Evolutionary conservation across 2,888 invertebrate species (phyloP), one percentile per base, ranked within the genome.

Genomic region (Spodoptera littoralis): DNA sequence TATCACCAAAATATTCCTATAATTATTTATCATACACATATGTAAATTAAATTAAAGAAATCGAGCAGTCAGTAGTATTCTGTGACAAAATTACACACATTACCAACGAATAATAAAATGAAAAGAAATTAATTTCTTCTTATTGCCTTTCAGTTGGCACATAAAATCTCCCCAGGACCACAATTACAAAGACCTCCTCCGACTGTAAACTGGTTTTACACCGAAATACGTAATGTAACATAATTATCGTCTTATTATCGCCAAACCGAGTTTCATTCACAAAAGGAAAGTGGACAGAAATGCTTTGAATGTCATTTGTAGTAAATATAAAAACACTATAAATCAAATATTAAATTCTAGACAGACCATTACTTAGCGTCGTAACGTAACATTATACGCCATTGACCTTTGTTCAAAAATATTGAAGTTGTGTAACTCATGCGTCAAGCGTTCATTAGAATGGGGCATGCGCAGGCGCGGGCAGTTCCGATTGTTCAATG

Each of bases 341-440:
- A 73, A 77, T 77, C 70, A 70, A 65, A 56, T 22, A 51, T 55
- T 53, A 63, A 36, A 75, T 63, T 57, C 52, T 54, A 56, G 50
- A 66, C 52, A 58, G 53, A 66, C 63, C 69, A 66, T 67, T 65
- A 69, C 49, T 65, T 66, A 62, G 56, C 51, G 27, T 12, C 47
- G 55, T 66, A 79, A 66, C 68, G 65, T 76, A 73, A 73, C 36
- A 69, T 71, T 73, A 68, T 45, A 63, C 87, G 88, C 83, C 89
- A 88, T 86, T 90, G 90, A 90, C 88, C 88, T 86, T 83, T 82
- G 81, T 76, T 79, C 52, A 70, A 80, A 83, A 82, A 79, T 72
- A 72, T 78, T 80, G 76, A 76, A 71, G 80, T 90, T 88, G 83
- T 82, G 85, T 81, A 90, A 90, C 77, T 72, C 70, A 71, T 80